Percentiles rank a stretch among this genome's conserved stretches.
These are phyloP conservation scores for Crossaster papposus DNA, from an alignment of 53 echinoderm and acorn worm species.

Conservation along the genomic window DNA sequence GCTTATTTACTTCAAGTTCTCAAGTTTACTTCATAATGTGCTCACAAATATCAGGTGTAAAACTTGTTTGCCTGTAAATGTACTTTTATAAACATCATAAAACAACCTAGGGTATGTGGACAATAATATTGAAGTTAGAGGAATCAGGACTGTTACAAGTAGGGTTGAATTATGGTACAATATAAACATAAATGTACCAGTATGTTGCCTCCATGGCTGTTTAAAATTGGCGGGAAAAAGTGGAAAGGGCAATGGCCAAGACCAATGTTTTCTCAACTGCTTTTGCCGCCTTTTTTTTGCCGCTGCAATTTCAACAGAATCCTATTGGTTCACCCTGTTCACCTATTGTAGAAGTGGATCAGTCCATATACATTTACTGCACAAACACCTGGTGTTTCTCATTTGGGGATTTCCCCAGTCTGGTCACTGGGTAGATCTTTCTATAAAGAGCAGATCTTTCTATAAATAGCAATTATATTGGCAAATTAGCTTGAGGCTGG, in stretches of 20 bases:
- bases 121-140: no score
- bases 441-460: not conserved
- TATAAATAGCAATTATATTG: not conserved
- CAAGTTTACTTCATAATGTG: no score
- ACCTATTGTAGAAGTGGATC: not conserved
- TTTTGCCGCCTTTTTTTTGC: not conserved
- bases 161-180: no score
- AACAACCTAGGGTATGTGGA: no score
- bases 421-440: not conserved
- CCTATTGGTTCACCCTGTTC: not conserved
- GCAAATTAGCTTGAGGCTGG: no score
- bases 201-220: no score
- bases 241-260: not conserved
- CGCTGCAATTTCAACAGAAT: not conserved
- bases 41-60: no score
- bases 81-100: no score
- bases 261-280: not conserved
- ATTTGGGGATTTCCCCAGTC: constrained; percentile 1
- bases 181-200: no score
- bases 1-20: no score
- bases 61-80: no score
- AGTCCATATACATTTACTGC: not conserved
- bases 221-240: not conserved
- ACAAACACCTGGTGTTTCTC: not conserved
- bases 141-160: no score